Evolutionary conservation across 2,797 vertebrate species (phyloP).

Genomic region (Syngnathus acus): DNA sequence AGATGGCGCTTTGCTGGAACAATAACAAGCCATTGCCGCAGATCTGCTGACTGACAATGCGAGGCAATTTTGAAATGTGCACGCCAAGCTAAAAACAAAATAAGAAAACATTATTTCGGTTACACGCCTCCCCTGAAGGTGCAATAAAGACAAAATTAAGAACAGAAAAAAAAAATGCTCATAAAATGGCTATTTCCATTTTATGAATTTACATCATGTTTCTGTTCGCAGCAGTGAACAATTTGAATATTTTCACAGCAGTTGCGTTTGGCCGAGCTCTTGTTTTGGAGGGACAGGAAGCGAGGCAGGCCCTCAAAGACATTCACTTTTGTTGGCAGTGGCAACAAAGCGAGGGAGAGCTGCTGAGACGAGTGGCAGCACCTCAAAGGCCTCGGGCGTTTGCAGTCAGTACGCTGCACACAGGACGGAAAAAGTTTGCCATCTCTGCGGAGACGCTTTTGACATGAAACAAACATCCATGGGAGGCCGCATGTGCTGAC

Average conservation of each 20-base stretch:
- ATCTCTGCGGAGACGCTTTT: conserved; percentile 41
- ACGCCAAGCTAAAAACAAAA: conserved; percentile 5
- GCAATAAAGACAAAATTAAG: conserved; percentile 1
- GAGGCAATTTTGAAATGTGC: conserved; percentile 8
- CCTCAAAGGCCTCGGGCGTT: conserved; percentile 48
- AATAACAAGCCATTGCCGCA: conserved; percentile 5
- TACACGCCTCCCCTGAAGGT: background rate
- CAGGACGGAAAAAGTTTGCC: conserved; percentile 36
- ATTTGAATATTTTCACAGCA: conserved; percentile 23
- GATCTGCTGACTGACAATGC: conserved; percentile 9
- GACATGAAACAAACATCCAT: conserved; percentile 38
- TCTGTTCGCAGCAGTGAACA: conserved; percentile 17
- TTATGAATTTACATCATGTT: background rate
- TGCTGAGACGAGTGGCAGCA: conserved; percentile 54
- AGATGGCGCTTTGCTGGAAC: conserved; percentile 11
- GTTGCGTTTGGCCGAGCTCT: conserved; percentile 15
- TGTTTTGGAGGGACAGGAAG: conserved; percentile 22
- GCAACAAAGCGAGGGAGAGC: conserved; percentile 43
- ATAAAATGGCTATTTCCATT: background rate
- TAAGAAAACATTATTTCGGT: background rate
- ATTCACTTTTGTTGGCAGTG: conserved; percentile 57
- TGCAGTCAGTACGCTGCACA: conserved; percentile 36
- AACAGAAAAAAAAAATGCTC: background rate
- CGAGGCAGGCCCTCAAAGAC: conserved; percentile 42
- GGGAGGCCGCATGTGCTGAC: conserved; percentile 19